These are phyloP conservation scores for Myioborus miniatus DNA, from an alignment of 2,797 vertebrate genomes.

Conservation along the genomic window DNA sequence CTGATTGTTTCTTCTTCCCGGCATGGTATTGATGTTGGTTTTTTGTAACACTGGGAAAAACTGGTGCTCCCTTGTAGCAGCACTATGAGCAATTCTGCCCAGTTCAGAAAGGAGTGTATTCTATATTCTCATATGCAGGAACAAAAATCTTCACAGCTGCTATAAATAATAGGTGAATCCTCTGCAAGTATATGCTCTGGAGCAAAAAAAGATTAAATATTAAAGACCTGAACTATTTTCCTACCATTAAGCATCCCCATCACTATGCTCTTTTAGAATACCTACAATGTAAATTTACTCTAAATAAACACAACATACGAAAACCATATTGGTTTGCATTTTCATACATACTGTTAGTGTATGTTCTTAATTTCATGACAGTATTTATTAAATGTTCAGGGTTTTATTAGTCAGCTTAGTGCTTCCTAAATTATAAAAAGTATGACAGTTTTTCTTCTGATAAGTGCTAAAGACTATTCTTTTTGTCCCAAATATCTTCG, in stretches of 20 bases:
- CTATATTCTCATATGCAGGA: neutral
- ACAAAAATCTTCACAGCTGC: neutral
- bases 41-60: neutral
- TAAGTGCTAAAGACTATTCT: neutral
- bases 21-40: neutral
- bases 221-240: neutral
- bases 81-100: neutral
- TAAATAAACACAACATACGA: neutral
- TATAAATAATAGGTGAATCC: neutral
- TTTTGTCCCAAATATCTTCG: neutral
- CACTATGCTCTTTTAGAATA: neutral
- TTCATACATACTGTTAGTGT: neutral
- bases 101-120: neutral
- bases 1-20: neutral
- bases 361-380: neutral
- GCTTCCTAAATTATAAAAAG: neutral
- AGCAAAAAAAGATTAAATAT: neutral
- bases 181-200: neutral
- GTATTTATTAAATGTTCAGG: neutral
- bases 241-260: neutral
- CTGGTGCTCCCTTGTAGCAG: neutral
- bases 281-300: neutral
- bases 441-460: neutral
- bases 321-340: neutral
- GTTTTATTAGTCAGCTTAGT: neutral